Base-by-base conservation (phyloP, 2,113 vertebrate species). In the Puffinus mauretanicus region DNA sequence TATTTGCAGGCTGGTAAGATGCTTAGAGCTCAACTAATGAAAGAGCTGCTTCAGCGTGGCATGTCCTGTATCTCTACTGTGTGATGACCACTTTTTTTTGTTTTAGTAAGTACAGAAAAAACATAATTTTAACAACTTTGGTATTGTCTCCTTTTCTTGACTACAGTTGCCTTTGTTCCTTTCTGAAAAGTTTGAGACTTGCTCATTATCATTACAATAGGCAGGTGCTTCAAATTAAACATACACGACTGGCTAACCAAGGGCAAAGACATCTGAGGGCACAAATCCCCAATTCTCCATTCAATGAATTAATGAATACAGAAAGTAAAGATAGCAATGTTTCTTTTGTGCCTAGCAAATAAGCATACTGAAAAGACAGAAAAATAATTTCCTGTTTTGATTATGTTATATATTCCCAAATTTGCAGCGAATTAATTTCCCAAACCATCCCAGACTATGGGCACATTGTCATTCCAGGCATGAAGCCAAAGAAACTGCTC, bases 171-270 rank as follows among this genome's bases (percentile, higher is more conserved):
- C 40, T 94, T 94, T 78, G n/a, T 49, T 94, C 61, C 30, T 25
- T 72, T 75, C 44, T 64, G 76, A 79, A 92, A 93, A 84, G 58
- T 81, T 42, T 58, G 42, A 54, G 55, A 75, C 8, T 78, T 86
- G 13, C 27, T 82, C 29, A 64, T 91, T 94, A 93, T 47, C 64
- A 86, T 76, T 92, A 81, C 51, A 93, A 71, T 19, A 86, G 67
- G 32, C 92, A 90, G 92, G 52, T 86, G 76, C 34, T 92, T 86
- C 72, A 82, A 82, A 79, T 95, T 94, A 94, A 93, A 92, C 66
- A 76, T 14, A 51, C n/a, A 40, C 0, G 0, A 83, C 36, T 73
- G 46, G 76, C 42, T 88, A 92, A 94, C 69, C 76, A 94, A 88
- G 58, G 40, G 69, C 94, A 92, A 93, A 94, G 60, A 86, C 55